Evolutionary conservation across 2,797 vertebrate genomes (phyloP), one percentile per base, ranked within the genome.

Genomic region (Anisognathus igniventris): DNA sequence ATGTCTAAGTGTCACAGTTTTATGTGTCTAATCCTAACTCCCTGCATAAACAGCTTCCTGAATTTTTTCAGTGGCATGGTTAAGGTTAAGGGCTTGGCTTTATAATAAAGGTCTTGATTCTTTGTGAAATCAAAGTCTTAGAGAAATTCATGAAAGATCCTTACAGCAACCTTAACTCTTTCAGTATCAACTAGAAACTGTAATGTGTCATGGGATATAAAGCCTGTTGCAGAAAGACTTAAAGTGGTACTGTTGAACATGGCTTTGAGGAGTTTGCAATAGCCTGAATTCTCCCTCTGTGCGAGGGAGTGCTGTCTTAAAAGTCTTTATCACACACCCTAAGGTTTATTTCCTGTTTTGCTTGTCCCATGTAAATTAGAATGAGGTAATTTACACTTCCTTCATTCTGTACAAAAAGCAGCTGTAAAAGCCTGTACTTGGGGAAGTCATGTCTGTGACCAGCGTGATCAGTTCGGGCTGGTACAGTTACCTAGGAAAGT

Each of bases 391-490:
- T 68, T 61, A 30, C 20, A 39, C 68, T 86, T 64, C 35, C 8
- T 44, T 67, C 21, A 4, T 80, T 84, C 13, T 53, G 40, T 27
- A 54, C n/a, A 66, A 27, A 56, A 92, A 58, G 3, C 28, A 82
- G 24, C 51, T 58, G 22, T 31, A 74, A 75, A 86, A 83, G 18
- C 5, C 44, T 57, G 13, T 71, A 2, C 24, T 61, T 60, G 65
- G n/a, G 61, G 35, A 57, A 88, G 27, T 42, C 45, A 6, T 0
- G 0, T 39, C 61, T n/a, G 5, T 10, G 5, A 53, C 30, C 53
- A 21, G 7, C 0, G 0, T 60, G n/a, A 57, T 42, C 53, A 40
- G 7, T n/a, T 77, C 0, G 0, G 28, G 8, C 42, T 47, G 27
- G 12, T 76, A 14, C 7, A 28, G 15, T 61, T 42, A 45, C 27